Evolutionary conservation across 2,888 invertebrate genomes (phyloP), one percentile per base, ranked within the genome.

Genomic region (Nymphalis c-album): DNA sequence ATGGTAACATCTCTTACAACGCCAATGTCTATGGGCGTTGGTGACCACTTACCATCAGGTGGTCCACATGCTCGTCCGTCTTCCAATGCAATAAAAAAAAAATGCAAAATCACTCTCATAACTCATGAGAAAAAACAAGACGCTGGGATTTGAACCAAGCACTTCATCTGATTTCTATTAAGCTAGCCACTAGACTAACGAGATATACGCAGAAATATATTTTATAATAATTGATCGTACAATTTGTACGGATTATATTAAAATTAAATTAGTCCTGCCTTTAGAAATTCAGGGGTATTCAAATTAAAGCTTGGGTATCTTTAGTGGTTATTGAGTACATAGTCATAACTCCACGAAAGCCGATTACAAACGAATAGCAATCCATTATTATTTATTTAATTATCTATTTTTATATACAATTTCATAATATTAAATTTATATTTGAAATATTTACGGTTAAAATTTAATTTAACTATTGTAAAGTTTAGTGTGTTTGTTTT

Each of bases 261-360:
- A 68, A 67, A 65, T 67, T 63, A 72, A 70, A 73, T 74, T 71
- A 71, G 73, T 71, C 71, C 60, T 69, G 71, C 67, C 67, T 64
- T 70, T 73, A 71, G 69, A 71, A 73, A 71, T 70, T 61, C 68
- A 68, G 59, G 62, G 48, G 70, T 72, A 72, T 72, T 71, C 69
- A 73, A 73, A 74, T 74, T 74, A 72, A 73, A 68, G 64, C 66
- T 57, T 47, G 60, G 62, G 66, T 73, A 77, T 81, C 77, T 80
- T 75, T 69, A 74, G 74, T 71, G 80, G 82, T 83, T 85, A 82
- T 84, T 82, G 82, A 77, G 77, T 78, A 83, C 77, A 77, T 80
- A 80, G 79, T 81, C 73, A 79, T 80, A 79, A 81, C 82, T 80
- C 82, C 20, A 17, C 22, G 71, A 67, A 71, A 67, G 71, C 55